Percentiles rank a stretch among this genome's conserved stretches.
These are phyloP conservation scores for Ophioderma brevispina DNA, from an alignment of 35 echinoderm and acorn worm species.

Conservation along the genomic window DNA sequence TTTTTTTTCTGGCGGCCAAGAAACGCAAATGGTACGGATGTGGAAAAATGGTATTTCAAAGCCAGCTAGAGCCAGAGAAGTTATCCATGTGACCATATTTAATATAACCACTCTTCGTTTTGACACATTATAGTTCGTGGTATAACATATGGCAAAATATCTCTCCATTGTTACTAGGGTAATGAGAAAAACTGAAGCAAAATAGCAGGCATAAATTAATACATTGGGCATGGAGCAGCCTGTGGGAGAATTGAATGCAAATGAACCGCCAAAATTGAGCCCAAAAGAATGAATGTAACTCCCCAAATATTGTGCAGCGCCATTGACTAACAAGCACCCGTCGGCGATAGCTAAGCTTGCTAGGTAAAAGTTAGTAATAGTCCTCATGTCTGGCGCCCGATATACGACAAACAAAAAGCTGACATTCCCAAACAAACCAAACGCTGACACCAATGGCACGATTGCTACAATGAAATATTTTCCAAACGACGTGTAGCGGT, in stretches of 20 bases:
- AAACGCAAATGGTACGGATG: not conserved
- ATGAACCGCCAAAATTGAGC: not conserved
- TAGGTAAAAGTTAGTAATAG: not conserved
- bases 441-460: not conserved
- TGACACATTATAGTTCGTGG: not conserved
- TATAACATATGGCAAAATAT: not conserved
- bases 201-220: not conserved
- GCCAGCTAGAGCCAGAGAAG: not conserved
- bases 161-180: not conserved
- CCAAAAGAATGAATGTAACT: not conserved
- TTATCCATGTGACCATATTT: not conserved
- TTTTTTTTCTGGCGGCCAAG: not conserved
- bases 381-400: not conserved
- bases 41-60: not conserved
- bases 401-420: not conserved
- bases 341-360: not conserved
- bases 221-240: not conserved
- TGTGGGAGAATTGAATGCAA: not conserved
- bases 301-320: not conserved
- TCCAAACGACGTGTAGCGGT: not conserved
- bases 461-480: not conserved
- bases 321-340: not conserved
- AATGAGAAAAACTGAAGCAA: too few species aligned
- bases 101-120: not conserved
- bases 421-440: not conserved